These are phyloP conservation scores for Paratrypauchen microcephalus DNA, from an alignment of 2,797 vertebrate genomes.

Conservation along the genomic window DNA sequence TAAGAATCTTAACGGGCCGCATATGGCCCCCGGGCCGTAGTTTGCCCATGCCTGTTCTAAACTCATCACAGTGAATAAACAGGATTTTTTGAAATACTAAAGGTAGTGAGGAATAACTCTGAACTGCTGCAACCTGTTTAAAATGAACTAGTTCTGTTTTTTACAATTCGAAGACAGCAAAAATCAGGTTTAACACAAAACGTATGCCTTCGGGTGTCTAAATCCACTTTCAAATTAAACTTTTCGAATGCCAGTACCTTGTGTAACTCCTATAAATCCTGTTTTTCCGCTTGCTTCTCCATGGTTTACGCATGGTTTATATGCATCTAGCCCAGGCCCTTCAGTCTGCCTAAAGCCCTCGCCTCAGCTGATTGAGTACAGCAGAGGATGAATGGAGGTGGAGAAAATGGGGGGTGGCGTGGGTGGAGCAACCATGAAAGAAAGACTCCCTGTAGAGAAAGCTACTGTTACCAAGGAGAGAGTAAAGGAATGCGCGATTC, in stretches of 20 bases:
- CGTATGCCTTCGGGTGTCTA: not conserved
- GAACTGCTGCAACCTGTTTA: too few species aligned
- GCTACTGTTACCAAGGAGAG: slow-evolving; percentile 69
- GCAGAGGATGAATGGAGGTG: slow-evolving; percentile 52
- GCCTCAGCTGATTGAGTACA: slow-evolving; percentile 61
- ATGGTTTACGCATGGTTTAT: slow-evolving; percentile 38
- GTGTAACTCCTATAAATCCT: slow-evolving; percentile 48
- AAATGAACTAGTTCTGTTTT: too few species aligned
- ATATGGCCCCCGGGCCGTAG: too few species aligned
- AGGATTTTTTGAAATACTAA: too few species aligned
- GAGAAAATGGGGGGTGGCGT: slow-evolving; percentile 14
- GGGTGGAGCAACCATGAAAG: slow-evolving; percentile 40
- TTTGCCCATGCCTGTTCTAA: too few species aligned
- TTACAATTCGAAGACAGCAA: not conserved
- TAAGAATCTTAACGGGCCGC: too few species aligned
- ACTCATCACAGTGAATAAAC: too few species aligned
- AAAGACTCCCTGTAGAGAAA: slow-evolving; percentile 56
- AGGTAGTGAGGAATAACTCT: too few species aligned
- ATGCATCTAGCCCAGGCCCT: slow-evolving; percentile 31
- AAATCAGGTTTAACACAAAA: not conserved
- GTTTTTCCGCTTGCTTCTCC: slow-evolving; percentile 46
- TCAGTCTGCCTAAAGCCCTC: slow-evolving; percentile 32
- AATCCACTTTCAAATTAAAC: not conserved
- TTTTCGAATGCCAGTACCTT: slow-evolving; percentile 23
- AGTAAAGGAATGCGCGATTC: slow-evolving; percentile 64